Percentiles rank a stretch among this genome's conserved stretches.
Evolutionary conservation across 2,113 vertebrate species (phyloP).

Genomic region (Sterna hirundo): DNA sequence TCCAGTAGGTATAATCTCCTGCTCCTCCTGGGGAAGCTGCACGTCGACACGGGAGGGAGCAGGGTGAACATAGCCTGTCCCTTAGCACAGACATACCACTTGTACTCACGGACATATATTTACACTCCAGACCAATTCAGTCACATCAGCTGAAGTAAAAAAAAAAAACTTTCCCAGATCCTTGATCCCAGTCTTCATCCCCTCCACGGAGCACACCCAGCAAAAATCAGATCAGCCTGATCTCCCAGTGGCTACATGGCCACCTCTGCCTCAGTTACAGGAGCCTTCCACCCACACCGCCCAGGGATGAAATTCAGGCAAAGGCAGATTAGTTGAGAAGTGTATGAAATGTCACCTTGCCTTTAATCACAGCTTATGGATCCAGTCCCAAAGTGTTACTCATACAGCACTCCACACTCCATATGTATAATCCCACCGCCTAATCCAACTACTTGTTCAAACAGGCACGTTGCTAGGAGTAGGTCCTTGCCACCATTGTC

Average conservation of each 20-base stretch:
- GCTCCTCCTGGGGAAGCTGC: background rate
- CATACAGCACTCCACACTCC: background rate
- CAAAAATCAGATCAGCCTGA: background rate
- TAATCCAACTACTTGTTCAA: conserved; percentile 24
- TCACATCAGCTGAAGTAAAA: background rate
- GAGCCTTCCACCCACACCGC: background rate
- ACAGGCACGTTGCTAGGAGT: conserved; percentile 20
- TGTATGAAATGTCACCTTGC: conserved; percentile 48
- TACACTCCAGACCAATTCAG: background rate
- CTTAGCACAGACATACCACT: background rate
- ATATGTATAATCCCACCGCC: background rate
- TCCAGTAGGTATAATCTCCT: background rate
- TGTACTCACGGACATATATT: background rate
- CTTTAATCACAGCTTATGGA: conserved; percentile 46
- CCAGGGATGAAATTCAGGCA: background rate
- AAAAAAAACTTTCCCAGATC: background rate
- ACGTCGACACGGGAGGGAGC: fast-evolving
- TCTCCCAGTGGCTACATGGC: background rate
- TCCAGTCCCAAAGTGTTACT: background rate
- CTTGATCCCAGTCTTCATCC: background rate
- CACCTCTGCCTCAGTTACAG: background rate
- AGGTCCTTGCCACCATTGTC: background rate
- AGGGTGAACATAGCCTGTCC: background rate
- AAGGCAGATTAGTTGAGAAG: background rate
- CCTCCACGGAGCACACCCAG: background rate